These are phyloP conservation scores for Fragum sueziense DNA, from an alignment of 2,888 invertebrate species.

Conservation along the genomic window DNA sequence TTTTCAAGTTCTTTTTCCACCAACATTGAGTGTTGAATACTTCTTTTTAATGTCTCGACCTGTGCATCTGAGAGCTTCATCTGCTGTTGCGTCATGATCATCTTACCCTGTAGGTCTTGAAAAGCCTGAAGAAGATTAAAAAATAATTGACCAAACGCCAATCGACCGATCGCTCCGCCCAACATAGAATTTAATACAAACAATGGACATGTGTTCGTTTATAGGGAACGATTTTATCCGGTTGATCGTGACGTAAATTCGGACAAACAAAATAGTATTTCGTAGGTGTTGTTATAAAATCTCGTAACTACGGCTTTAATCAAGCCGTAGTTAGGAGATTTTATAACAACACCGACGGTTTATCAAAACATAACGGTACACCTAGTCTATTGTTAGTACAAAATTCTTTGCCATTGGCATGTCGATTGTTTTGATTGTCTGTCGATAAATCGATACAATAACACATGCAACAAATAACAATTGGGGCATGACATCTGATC, in stretches of 20 bases:
- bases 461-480: too few relatives aligned
- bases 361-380: too few relatives aligned
- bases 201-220: too few relatives aligned
- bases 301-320: not conserved
- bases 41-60: slow-evolving; percentile 87
- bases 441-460: too few relatives aligned
- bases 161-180: not conserved
- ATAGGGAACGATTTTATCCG: too few relatives aligned
- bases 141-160: not conserved
- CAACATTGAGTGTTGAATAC: slow-evolving; percentile 88
- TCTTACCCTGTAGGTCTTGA: slow-evolving; percentile 90
- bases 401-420: too few relatives aligned
- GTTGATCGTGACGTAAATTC: not conserved
- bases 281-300: not conserved
- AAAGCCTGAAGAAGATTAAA: slow-evolving; percentile 86
- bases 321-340: too few relatives aligned
- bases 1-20: slow-evolving; percentile 87
- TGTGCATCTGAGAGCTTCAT: slow-evolving; percentile 90
- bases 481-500: too few relatives aligned
- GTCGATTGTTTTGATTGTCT: too few relatives aligned
- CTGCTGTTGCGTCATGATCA: slow-evolving; percentile 91
- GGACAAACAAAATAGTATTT: not conserved
- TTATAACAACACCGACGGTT: too few relatives aligned
- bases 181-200: not conserved
- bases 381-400: too few relatives aligned